phyloP scores from a whole-genome alignment of 2,888 invertebrate genomes.

The Coleophora flavipennella region DNA sequence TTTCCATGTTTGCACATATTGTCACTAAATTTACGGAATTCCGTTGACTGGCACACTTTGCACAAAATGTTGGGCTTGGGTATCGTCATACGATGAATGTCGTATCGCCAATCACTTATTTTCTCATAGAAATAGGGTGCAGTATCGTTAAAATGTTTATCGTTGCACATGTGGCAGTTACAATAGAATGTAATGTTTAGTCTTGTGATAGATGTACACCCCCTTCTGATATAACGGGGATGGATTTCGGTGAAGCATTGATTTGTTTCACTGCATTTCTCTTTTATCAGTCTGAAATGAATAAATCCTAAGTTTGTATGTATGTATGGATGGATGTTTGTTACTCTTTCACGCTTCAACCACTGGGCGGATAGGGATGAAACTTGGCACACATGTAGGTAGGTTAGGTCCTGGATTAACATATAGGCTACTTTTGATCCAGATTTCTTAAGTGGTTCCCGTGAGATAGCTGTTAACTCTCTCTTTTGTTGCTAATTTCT shows the following conservation, averaged over 20 bases:
- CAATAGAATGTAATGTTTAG: slow-evolving; percentile 46
- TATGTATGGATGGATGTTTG: too few species aligned
- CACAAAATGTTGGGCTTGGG: slow-evolving; percentile 34
- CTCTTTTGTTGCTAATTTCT: too few species aligned
- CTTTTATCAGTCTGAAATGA: slow-evolving; percentile 23
- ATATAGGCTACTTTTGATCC: too few species aligned
- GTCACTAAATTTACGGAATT: slow-evolving; percentile 23
- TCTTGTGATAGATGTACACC: slow-evolving; percentile 33
- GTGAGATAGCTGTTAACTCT: too few species aligned
- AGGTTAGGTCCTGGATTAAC: too few species aligned
- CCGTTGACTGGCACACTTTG: slow-evolving; percentile 42
- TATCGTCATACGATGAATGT: slow-evolving; percentile 35
- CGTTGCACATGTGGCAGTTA: slow-evolving; percentile 53
- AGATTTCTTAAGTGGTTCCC: too few species aligned
- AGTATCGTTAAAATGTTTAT: slow-evolving; percentile 36
- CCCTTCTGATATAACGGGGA: slow-evolving; percentile 42
- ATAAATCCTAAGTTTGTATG: too few species aligned
- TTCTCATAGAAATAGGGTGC: slow-evolving; percentile 36
- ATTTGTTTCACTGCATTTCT: slow-evolving; percentile 29
- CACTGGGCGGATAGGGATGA: too few species aligned
- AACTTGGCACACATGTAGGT: too few species aligned
- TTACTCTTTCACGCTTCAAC: too few species aligned
- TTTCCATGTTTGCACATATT: slow-evolving; percentile 33
- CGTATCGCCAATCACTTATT: slow-evolving; percentile 43
- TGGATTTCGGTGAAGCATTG: slow-evolving; percentile 43